Conservation (phyloP, 2,888 invertebrate species). For the Synergus umbraculus region DNA sequence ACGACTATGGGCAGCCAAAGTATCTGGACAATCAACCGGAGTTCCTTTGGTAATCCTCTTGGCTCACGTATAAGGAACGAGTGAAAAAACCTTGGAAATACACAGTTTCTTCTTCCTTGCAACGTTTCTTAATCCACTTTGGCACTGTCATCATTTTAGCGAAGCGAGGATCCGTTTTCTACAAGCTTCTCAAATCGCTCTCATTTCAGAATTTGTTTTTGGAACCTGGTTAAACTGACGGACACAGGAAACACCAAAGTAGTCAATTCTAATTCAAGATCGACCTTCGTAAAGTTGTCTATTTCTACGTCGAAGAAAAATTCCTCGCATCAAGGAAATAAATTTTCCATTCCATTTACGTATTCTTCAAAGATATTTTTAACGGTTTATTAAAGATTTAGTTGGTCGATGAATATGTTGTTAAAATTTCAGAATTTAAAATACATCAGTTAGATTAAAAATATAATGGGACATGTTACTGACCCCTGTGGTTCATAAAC, state of each 20-base stretch:
- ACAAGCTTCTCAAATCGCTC: background rate
- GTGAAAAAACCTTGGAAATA: background rate
- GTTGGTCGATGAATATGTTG: no score
- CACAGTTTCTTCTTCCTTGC: background rate
- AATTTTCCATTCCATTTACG: background rate
- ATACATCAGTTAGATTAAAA: background rate
- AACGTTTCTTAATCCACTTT: background rate
- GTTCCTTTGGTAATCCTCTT: constrained; percentile 20
- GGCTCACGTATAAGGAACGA: constrained; percentile 26
- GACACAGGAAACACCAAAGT: background rate
- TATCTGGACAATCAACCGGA: constrained; percentile 48
- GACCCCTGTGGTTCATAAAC: background rate
- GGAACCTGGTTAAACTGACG: background rate
- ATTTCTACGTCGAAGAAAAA: background rate
- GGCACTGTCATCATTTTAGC: background rate
- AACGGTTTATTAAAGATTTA: no score
- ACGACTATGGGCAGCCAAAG: constrained; percentile 44
- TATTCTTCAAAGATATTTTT: no score
- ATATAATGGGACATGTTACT: background rate
- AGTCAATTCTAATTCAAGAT: background rate
- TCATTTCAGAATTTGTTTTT: background rate
- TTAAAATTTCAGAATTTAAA: no score
- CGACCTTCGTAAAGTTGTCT: background rate
- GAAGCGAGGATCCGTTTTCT: background rate
- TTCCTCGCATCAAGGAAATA: background rate